Evolutionary conservation across 2,113 vertebrate species (phyloP).

Genomic region (Monopterus albus): DNA sequence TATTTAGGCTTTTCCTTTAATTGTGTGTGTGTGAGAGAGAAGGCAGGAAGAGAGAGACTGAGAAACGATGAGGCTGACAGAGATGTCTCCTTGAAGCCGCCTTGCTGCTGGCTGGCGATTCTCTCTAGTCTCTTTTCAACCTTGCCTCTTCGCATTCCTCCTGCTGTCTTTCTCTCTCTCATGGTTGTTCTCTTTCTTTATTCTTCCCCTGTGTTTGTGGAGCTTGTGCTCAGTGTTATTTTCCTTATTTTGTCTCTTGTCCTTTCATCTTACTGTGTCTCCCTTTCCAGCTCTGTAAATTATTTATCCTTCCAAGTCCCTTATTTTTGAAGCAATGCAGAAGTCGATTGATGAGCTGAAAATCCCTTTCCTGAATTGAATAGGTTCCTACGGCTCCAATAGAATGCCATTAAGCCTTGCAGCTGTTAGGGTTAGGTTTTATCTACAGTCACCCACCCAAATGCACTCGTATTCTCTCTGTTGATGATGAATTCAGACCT

Average conservation of each 20-base stretch:
- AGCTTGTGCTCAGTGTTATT: conserved; percentile 5
- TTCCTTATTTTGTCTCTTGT: conserved; percentile 53
- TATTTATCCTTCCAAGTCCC: conserved; percentile 67
- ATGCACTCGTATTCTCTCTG: conserved; percentile 19
- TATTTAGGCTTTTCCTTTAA: too few relatives aligned
- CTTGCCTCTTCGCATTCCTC: conserved; percentile 25
- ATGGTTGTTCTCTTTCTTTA: conserved; percentile 14
- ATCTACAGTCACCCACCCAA: conserved; percentile 7
- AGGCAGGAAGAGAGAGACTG: not conserved
- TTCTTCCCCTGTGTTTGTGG: conserved; percentile 34
- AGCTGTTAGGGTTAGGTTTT: conserved; percentile 47
- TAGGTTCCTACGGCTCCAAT: conserved; percentile 44
- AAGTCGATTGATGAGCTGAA: conserved; percentile 64
- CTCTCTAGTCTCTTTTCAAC: conserved; percentile 56
- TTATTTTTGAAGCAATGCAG: too few relatives aligned
- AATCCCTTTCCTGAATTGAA: conserved; percentile 54
- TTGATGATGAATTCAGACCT: not conserved
- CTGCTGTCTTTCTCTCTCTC: conserved; percentile 20
- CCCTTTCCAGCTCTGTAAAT: conserved; percentile 64
- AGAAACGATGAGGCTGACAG: conserved; percentile 12
- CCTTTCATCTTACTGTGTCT: conserved; percentile 41
- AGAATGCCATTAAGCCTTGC: conserved; percentile 48
- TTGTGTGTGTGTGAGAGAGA: not conserved
- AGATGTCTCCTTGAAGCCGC: conserved; percentile 27
- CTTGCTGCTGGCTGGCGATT: conserved; percentile 44